These are phyloP conservation scores for Xenopus laevis DNA, from an alignment of 2,113 vertebrate species.

Conservation along the genomic window DNA sequence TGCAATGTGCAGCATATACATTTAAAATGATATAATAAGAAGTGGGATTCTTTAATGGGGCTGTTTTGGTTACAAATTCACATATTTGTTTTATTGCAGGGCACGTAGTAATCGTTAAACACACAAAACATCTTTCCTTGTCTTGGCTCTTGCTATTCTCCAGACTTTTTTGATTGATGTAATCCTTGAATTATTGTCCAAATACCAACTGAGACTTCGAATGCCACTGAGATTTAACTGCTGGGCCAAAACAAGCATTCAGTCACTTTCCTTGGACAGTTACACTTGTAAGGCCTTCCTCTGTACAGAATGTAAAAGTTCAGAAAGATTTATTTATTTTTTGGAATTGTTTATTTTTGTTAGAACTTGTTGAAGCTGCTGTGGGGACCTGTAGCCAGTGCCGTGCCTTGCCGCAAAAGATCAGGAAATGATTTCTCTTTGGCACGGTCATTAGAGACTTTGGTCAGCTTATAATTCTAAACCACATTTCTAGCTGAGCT, in stretches of 20 bases:
- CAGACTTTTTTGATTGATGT: slow-evolving; percentile 18
- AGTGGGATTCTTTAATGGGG: neutral
- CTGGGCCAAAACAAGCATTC: slow-evolving; percentile 29
- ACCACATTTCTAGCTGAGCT: slow-evolving; percentile 2
- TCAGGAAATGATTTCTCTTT: slow-evolving; percentile 40
- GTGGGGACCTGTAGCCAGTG: slow-evolving; percentile 6
- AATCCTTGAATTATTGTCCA: slow-evolving; percentile 22
- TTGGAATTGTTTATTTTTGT: slow-evolving; percentile 32
- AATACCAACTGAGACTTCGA: slow-evolving; percentile 26
- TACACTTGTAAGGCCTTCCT: slow-evolving; percentile 27
- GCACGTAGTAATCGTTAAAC: neutral
- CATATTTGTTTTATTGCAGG: neutral
- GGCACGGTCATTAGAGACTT: slow-evolving; percentile 18
- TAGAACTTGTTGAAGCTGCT: slow-evolving; percentile 31
- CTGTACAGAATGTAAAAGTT: slow-evolving; percentile 37
- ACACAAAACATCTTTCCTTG: slow-evolving; percentile 1
- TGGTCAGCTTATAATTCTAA: slow-evolving; percentile 13
- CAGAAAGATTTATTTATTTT: slow-evolving; percentile 42
- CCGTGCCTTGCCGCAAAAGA: slow-evolving; percentile 11
- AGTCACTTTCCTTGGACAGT: slow-evolving; percentile 25
- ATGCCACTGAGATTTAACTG: slow-evolving; percentile 18
- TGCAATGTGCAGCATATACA: too few species aligned
- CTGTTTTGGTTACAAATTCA: neutral
- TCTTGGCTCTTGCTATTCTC: neutral
- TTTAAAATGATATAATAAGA: too few species aligned